Conservation (phyloP, 1,140 invertebrate species). For the Drusus annulatus region DNA sequence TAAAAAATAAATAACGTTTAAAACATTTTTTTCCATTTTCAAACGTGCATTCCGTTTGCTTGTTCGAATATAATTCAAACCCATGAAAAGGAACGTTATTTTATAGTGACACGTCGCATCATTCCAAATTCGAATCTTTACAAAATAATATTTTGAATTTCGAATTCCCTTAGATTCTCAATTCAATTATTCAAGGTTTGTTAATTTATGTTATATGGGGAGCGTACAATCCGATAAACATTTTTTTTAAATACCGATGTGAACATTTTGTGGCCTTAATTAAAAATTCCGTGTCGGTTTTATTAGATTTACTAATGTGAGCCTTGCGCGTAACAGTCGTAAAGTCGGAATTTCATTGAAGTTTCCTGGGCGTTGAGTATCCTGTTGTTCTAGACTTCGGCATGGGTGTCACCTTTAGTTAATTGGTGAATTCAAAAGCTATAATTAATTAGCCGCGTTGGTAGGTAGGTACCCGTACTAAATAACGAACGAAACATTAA, state of each 20-base stretch:
- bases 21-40: background rate
- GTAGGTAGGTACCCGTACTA: background rate
- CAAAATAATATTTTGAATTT: constrained; percentile 4
- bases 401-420: background rate
- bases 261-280: background rate
- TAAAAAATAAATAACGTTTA: constrained; percentile 3
- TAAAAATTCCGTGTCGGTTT: constrained; percentile 2
- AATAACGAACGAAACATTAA: constrained; percentile 7
- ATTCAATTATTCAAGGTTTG: constrained; percentile 1
- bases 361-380: too few relatives aligned
- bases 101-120: background rate
- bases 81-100: constrained; percentile 1
- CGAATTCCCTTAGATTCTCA: background rate
- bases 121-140: constrained; percentile 15
- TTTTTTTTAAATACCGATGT: background rate
- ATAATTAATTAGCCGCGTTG: background rate
- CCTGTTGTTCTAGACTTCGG: background rate
- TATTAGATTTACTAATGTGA: background rate
- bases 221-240: too few relatives aligned
- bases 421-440: constrained; percentile 13
- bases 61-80: constrained; percentile 10
- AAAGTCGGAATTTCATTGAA: too few relatives aligned
- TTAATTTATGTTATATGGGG: background rate
- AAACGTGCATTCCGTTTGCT: background rate
- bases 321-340: background rate